Conservation (phyloP, 1,140 invertebrate species). For the Tenebrio molitor region DNA sequence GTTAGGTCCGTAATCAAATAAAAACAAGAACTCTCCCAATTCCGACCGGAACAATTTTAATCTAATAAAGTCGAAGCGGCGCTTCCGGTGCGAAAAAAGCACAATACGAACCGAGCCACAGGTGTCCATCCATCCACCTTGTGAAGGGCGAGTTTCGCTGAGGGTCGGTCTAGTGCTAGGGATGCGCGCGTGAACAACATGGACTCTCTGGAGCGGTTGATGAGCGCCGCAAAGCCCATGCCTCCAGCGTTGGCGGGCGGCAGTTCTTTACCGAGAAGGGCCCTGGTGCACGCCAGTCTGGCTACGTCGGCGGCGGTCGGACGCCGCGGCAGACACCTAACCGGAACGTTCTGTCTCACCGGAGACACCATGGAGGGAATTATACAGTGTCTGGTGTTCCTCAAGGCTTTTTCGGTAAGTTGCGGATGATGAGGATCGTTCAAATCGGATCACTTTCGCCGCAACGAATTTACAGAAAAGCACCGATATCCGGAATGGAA, state of each 20-base stretch:
- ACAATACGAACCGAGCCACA: conserved; percentile 4
- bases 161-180: background rate
- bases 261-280: conserved; percentile 71
- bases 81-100: background rate
- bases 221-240: conserved; percentile 76
- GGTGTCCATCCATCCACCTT: conserved; percentile 12
- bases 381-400: conserved; percentile 91
- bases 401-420: conserved; percentile 93
- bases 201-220: conserved; percentile 83
- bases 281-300: conserved; percentile 81
- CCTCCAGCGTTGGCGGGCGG: conserved; percentile 75
- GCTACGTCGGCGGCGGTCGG: conserved; percentile 78
- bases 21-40: conserved; percentile 9
- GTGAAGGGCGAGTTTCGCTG: conserved; percentile 27
- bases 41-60: background rate
- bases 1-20: conserved; percentile 3
- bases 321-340: conserved; percentile 83
- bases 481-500: too few relatives aligned
- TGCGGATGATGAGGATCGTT: background rate
- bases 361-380: conserved; percentile 94
- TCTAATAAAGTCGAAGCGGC: conserved; percentile 7
- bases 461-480: background rate
- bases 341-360: conserved; percentile 88
- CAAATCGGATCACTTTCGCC: background rate
- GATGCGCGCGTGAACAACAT: conserved; percentile 65